These are phyloP conservation scores for Alitta virens DNA, from an alignment of 2,888 invertebrate genomes.

Conservation along the genomic window DNA sequence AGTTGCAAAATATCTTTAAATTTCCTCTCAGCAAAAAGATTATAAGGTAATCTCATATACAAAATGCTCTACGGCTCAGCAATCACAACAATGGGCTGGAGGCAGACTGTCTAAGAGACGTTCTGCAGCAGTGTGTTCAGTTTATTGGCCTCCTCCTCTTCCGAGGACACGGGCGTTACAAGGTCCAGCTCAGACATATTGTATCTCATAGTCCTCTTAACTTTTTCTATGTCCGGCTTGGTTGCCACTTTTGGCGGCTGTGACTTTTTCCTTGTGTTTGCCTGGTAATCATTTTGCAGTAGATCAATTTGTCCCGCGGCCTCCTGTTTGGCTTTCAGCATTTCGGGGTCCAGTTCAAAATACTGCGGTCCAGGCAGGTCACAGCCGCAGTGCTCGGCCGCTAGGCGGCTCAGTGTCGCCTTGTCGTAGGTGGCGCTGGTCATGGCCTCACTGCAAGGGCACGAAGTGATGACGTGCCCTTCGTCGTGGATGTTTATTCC, in stretches of 20 bases:
- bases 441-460: not conserved
- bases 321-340: not conserved
- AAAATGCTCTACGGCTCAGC: too few relatives aligned
- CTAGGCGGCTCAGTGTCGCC: not conserved
- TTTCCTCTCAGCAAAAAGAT: too few relatives aligned
- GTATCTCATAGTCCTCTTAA: not conserved
- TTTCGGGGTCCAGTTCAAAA: slow-evolving; percentile 13
- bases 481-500: not conserved
- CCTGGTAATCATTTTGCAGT: slow-evolving; percentile 1
- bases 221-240: not conserved
- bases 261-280: not conserved
- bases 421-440: slow-evolving; percentile 7
- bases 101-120: not conserved
- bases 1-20: too few relatives aligned
- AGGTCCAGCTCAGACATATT: not conserved
- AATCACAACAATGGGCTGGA: too few relatives aligned
- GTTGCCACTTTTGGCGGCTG: not conserved
- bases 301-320: not conserved
- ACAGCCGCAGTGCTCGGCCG: not conserved
- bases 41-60: too few relatives aligned
- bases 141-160: not conserved
- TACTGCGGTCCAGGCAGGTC: slow-evolving; percentile 4
- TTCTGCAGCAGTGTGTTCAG: not conserved
- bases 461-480: not conserved
- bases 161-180: not conserved